Evolutionary conservation across 2,888 invertebrate species (phyloP), one percentile per base, ranked within the genome.

Genomic region (Notodonta dromedarius): DNA sequence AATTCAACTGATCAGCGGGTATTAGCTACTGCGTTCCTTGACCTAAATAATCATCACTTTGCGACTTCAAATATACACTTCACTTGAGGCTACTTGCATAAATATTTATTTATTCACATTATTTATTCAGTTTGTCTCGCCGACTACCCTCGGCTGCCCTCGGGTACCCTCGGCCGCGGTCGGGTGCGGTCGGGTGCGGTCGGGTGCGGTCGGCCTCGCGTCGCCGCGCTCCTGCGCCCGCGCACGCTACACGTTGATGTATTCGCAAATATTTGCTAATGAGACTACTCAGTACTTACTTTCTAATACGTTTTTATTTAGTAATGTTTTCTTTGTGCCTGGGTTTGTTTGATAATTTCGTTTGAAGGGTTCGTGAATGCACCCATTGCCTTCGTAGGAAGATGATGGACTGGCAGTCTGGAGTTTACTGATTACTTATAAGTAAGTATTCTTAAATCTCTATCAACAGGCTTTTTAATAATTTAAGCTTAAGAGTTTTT

Each of bases 171-270:
- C 73, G 66, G 67, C 62, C 57, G 76, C 70, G 63, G 65, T 52
- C 58, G 65, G 63, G 62, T 56, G 76, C 70, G 63, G 65, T 74
- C 73, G 66, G 67, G 61, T 56, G 76, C 70, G 63, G 65, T 52
- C 58, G 65, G 63, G 62, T 56, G 76, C 70, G 63, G 65, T 75
- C 72, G 70, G 62, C 67, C 67, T 61, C 78, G 59, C 69, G 58
- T 60, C 77, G 54, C 61, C 71, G 67, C 76, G 48, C 69, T 64
- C 68, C 64, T 64, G 67, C 73, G 73, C 73, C 60, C 62, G 72
- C 66, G 66, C 63, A 53, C 60, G 63, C 69, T 62, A 58, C 61
- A 53, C 39, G 52, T 48, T 48, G 63, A 50, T 62, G n/a, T 59
- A 67, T 71, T 74, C 57, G 67, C 65, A 58, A 66, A 60, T 63